Conservation (phyloP, 2,113 vertebrate genomes). For the Tragulus kanchil region DNA sequence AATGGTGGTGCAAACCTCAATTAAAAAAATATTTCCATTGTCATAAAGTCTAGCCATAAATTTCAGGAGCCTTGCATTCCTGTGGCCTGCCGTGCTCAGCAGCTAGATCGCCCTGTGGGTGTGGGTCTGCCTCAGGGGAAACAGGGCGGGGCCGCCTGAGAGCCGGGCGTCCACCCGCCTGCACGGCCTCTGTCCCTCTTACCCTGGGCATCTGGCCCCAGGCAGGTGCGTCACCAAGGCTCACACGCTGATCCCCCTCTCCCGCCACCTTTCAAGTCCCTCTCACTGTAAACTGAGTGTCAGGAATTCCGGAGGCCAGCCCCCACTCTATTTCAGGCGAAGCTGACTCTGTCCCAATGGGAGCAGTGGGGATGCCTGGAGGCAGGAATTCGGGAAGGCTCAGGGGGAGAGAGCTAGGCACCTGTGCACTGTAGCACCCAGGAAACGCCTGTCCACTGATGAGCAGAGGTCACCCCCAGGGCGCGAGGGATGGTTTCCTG, state of each 20-base stretch:
- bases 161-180: too few species aligned
- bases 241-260: not conserved
- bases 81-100: not conserved
- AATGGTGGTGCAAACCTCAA: constrained; percentile 85
- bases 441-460: not conserved
- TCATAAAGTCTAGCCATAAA: constrained; percentile 84
- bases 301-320: not conserved
- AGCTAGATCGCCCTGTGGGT: not conserved
- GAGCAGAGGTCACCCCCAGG: not conserved
- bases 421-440: not conserved
- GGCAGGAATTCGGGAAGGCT: not conserved
- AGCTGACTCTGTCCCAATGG: not conserved
- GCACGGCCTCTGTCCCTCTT: not conserved
- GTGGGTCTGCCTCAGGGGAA: not conserved
- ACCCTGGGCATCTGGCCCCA: not conserved
- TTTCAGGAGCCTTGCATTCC: constrained; percentile 67
- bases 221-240: not conserved
- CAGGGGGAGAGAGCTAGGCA: not conserved
- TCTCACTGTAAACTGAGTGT: not conserved
- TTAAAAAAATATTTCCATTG: constrained; percentile 86
- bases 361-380: too few species aligned
- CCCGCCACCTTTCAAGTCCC: not conserved
- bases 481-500: not conserved
- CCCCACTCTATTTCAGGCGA: not conserved
- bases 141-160: not conserved